Conservation (phyloP, 1,140 invertebrate species). For the Paraescarpia echinospica region DNA sequence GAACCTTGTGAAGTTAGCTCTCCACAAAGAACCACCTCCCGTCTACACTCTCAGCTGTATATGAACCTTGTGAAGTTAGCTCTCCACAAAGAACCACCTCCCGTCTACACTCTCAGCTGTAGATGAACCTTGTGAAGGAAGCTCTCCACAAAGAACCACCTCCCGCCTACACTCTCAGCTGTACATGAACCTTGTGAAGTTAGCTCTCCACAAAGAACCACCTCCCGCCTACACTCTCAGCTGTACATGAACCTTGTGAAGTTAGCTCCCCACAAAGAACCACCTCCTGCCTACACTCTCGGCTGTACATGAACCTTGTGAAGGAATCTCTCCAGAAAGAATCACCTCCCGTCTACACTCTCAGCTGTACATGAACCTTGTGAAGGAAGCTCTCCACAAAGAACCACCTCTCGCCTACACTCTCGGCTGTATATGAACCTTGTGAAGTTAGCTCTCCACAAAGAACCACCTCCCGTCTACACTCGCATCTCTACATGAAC, state of each 20-base stretch:
- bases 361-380: conserved; percentile 35
- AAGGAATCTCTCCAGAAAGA: conserved; percentile 44
- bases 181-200: conserved; percentile 40
- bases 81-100: conserved; percentile 42
- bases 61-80: conserved; percentile 45
- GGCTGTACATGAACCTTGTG: conserved; percentile 37
- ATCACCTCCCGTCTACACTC: conserved; percentile 31
- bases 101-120: neutral
- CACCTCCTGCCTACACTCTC: conserved; percentile 23
- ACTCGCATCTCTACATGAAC: no score
- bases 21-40: conserved; percentile 43
- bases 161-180: neutral
- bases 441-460: conserved; percentile 44
- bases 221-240: neutral
- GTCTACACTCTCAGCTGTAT: neutral
- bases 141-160: conserved; percentile 43
- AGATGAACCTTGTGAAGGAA: conserved; percentile 43
- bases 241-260: conserved; percentile 39
- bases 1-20: conserved; percentile 46
- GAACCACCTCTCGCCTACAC: conserved; percentile 36
- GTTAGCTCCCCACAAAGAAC: conserved; percentile 45
- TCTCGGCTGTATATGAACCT: conserved; percentile 32
- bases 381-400: conserved; percentile 44
- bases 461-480: conserved; percentile 44
- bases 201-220: conserved; percentile 45